A percentile compares a stretch with the other conserved stretches of the same genome.
Evolutionary conservation across 2,888 invertebrate genomes (phyloP).

Genomic region (Chymomyza fuscimana): DNA sequence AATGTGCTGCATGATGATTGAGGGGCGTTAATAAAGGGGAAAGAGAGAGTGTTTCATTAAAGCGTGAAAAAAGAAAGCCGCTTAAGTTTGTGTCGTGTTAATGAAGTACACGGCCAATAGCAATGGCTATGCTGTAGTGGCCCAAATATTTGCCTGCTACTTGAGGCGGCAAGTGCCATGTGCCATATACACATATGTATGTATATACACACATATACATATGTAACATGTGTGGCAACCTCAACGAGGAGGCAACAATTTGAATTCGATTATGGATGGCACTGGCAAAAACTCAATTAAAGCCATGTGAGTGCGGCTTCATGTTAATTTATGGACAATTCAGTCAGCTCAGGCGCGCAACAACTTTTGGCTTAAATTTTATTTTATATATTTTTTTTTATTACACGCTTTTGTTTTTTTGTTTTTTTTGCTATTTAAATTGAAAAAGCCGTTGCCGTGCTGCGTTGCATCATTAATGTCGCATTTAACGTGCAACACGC

Average conservation of each 20-base stretch:
- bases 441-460: slow-evolving; percentile 23
- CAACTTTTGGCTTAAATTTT: slow-evolving; percentile 45
- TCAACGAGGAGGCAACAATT: slow-evolving; percentile 27
- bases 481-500: not conserved
- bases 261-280: slow-evolving; percentile 55
- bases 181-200: not conserved
- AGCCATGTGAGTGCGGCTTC: slow-evolving; percentile 31
- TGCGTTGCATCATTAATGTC: slow-evolving; percentile 35
- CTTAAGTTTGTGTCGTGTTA: slow-evolving; percentile 23
- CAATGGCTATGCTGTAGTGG: slow-evolving; percentile 10
- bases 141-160: slow-evolving; percentile 15
- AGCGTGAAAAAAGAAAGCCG: slow-evolving; percentile 30
- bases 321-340: slow-evolving; percentile 70
- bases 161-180: not conserved
- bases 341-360: slow-evolving; percentile 11
- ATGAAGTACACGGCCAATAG: slow-evolving; percentile 35
- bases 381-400: slow-evolving; percentile 48
- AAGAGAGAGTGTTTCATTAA: not conserved
- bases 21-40: not conserved
- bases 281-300: slow-evolving; percentile 55
- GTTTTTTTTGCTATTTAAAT: slow-evolving; percentile 29
- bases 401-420: slow-evolving; percentile 14
- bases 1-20: slow-evolving; percentile 67
- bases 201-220: too few species aligned
- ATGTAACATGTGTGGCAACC: not conserved